Evolutionary conservation across 1,140 invertebrate species (phyloP), one percentile per base, ranked within the genome.

Genomic region (Drosophila teissieri): DNA sequence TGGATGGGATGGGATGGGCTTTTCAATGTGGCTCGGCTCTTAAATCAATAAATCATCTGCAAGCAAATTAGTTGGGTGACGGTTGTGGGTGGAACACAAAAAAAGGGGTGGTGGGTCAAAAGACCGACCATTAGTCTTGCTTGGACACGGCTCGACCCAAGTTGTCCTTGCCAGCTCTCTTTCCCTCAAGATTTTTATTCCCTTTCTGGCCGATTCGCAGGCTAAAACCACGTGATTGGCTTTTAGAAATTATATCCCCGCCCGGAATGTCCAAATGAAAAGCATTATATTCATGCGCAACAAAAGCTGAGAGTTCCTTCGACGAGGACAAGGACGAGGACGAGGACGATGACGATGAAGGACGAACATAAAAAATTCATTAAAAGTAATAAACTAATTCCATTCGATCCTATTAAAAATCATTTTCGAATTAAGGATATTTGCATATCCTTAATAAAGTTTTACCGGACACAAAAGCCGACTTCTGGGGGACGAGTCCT

Each of bases 371-470:
- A 91, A 92, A 92, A 92, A 91, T 92, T 92, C 91, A 92, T 92
- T 92, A 92, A 91, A 92, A 91, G 91, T 92, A 92, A 92, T 92
- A 91, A 92, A 91, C 90, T 91, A 92, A 92, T 92, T 92, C 91
- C 91, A 92, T 91, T 91, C 90, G 91, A 92, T 92, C 90, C 90
- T 92, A 92, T 92, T 92, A 92, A 92, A 92, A 92, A 92, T 92
- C 91, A 92, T 92, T 92, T 92, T 92, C 90, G 78, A 92, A 92
- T 92, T 92, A 92, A 91, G 90, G 79, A 83, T 91, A 92, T 92
- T 92, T 92, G 91, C 91, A 92, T 92, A 91, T 90, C 88, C 88
- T 90, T 91, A 85, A 90, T 91, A 90, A 90, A 91, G 78, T 88
- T 91, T 77, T 78, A 78, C 74, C 78, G 85, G 84, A 88, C 84